A percentile compares a stretch with the other conserved stretches of the same genome.
phyloP scores from a whole-genome alignment of 2,888 invertebrate species.

The Drosophila niveifrons region DNA sequence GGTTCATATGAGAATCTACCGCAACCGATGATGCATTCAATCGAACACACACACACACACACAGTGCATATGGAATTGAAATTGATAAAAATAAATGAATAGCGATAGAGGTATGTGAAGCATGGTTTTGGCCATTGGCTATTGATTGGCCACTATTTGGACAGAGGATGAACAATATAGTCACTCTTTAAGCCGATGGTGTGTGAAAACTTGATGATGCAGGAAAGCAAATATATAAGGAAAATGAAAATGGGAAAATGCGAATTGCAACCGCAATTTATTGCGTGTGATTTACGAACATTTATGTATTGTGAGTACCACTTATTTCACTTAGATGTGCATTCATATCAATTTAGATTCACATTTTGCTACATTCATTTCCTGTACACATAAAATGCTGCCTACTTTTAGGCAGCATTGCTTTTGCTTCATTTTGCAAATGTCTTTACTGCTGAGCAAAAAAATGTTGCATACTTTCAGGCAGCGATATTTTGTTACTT shows the following conservation, averaged over 20 bases:
- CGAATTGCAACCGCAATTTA: constrained; percentile 42
- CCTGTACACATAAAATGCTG: no score
- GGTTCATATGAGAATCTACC: constrained; percentile 34
- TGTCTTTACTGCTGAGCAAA: neutral
- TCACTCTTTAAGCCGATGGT: constrained; percentile 34
- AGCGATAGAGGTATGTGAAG: constrained; percentile 11
- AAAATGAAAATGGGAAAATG: constrained; percentile 11
- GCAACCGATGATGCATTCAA: constrained; percentile 28
- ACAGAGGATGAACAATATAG: constrained; percentile 20
- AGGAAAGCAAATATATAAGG: constrained; percentile 9
- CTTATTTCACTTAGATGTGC: constrained; percentile 1
- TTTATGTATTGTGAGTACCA: constrained; percentile 32
- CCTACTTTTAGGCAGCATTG: neutral
- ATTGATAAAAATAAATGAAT: constrained; percentile 8
- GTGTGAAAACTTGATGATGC: constrained; percentile 35
- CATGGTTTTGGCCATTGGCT: constrained; percentile 1
- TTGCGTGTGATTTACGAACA: constrained; percentile 49
- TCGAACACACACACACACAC: constrained; percentile 18
- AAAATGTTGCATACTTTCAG: constrained; percentile 52
- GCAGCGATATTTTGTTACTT: constrained; percentile 20
- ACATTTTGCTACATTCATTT: neutral
- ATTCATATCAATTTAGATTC: neutral
- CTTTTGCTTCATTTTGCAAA: no score
- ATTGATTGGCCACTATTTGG: constrained; percentile 39
- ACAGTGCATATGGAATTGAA: constrained; percentile 5